phyloP scores from a whole-genome alignment of 2,888 invertebrate species.

The Bugula neritina region DNA sequence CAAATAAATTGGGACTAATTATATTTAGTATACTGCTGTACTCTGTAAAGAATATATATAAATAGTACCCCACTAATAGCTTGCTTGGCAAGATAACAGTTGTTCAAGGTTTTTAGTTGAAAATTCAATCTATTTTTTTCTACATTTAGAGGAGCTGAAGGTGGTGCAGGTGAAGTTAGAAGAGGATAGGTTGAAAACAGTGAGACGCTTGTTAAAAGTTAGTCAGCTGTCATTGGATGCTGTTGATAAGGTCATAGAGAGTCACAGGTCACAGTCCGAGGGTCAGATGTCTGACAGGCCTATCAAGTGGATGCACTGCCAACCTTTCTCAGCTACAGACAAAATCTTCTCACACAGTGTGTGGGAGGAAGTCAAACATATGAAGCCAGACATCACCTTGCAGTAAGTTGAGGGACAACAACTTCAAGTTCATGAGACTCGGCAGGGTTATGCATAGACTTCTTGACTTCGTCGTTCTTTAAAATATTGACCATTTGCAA shows the following conservation, averaged over 20 bases:
- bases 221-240: constrained; percentile 82
- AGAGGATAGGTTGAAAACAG: constrained; percentile 65
- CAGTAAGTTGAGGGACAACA: too few species aligned
- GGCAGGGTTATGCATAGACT: too few species aligned
- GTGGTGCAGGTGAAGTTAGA: constrained; percentile 30
- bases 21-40: too few species aligned
- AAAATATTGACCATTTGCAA: too few species aligned
- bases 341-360: neutral
- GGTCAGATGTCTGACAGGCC: neutral
- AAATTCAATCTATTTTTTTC: too few species aligned
- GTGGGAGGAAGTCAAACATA: neutral
- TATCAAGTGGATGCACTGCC: neutral
- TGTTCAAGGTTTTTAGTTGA: too few species aligned
- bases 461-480: too few species aligned
- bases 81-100: too few species aligned
- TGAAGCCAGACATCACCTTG: constrained; percentile 6
- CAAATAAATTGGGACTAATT: too few species aligned
- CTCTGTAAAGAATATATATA: too few species aligned
- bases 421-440: too few species aligned
- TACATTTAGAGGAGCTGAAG: constrained; percentile 59
- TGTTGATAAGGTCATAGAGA: constrained; percentile 61
- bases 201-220: constrained; percentile 69
- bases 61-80: too few species aligned
- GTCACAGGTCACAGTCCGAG: neutral
- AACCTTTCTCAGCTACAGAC: neutral